These are phyloP conservation scores for Sarcophaga rosellei DNA, from an alignment of 2,888 invertebrate species.

Conservation along the genomic window DNA sequence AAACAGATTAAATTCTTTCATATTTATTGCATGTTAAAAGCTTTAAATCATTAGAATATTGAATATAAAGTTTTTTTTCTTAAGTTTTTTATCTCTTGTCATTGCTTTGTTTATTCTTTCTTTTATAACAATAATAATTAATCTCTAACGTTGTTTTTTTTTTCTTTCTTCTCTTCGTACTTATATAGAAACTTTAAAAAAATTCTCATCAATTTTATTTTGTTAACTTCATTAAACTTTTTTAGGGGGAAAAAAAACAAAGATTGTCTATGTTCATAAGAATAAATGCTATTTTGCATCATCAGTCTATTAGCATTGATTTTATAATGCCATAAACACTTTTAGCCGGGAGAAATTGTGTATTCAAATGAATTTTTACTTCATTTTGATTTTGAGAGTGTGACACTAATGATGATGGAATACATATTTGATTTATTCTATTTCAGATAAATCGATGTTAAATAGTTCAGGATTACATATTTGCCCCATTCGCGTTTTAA, in stretches of 20 bases:
- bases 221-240: slow-evolving; percentile 29
- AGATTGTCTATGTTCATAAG: slow-evolving; percentile 9
- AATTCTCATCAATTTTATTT: slow-evolving; percentile 59
- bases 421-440: not conserved
- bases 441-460: no score
- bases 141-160: slow-evolving; percentile 24
- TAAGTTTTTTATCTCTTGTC: slow-evolving; percentile 19
- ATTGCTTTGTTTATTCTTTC: slow-evolving; percentile 1
- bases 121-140: slow-evolving; percentile 53
- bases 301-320: not conserved
- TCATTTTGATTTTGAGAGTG: slow-evolving; percentile 44
- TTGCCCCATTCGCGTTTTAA: no score
- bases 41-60: slow-evolving; percentile 30
- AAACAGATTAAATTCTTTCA: slow-evolving; percentile 4
- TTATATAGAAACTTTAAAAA: slow-evolving; percentile 15
- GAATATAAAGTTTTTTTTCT: not conserved
- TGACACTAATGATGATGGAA: slow-evolving; percentile 57
- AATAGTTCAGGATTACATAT: no score
- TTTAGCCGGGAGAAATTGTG: not conserved
- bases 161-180: not conserved
- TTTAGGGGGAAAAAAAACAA: not conserved
- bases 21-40: slow-evolving; percentile 26
- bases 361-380: slow-evolving; percentile 1
- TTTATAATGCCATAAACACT: slow-evolving; percentile 2
- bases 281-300: slow-evolving; percentile 17